These are phyloP conservation scores for Acanthochromis polyacanthus DNA, from an alignment of 2,113 vertebrate species.

Conservation along the genomic window DNA sequence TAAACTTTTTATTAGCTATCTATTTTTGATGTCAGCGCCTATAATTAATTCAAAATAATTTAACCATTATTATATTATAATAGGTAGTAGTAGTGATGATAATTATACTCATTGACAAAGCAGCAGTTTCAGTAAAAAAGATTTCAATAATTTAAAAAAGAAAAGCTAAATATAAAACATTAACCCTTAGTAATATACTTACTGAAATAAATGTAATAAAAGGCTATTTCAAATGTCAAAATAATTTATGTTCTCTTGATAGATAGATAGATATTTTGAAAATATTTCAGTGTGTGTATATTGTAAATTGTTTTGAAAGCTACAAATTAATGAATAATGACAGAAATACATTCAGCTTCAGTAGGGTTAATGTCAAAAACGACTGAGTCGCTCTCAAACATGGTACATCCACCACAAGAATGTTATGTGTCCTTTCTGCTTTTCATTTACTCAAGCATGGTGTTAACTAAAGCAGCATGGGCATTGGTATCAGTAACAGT, in stretches of 20 bases:
- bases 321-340: not conserved
- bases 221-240: too few relatives aligned
- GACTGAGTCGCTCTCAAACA: slow-evolving; percentile 25
- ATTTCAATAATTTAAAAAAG: not conserved
- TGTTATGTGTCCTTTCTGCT: slow-evolving; percentile 29
- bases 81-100: not conserved
- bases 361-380: slow-evolving; percentile 17
- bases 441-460: slow-evolving; percentile 73
- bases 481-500: slow-evolving; percentile 87
- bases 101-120: too few relatives aligned
- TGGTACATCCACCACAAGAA: slow-evolving; percentile 14
- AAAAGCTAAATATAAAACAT: not conserved
- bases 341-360: not conserved
- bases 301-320: too few relatives aligned
- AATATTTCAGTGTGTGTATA: too few relatives aligned
- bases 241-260: not conserved
- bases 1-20: slow-evolving; percentile 7
- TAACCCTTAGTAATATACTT: too few relatives aligned
- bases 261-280: slow-evolving; percentile 10
- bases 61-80: not conserved
- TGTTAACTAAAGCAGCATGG: slow-evolving; percentile 83
- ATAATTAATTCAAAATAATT: not conserved
- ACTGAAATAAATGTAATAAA: too few relatives aligned
- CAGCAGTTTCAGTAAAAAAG: not conserved
- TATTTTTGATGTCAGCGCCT: not conserved